Base-by-base conservation (phyloP, 2,888 invertebrate genomes). In the Oscheius sp. region DNA sequence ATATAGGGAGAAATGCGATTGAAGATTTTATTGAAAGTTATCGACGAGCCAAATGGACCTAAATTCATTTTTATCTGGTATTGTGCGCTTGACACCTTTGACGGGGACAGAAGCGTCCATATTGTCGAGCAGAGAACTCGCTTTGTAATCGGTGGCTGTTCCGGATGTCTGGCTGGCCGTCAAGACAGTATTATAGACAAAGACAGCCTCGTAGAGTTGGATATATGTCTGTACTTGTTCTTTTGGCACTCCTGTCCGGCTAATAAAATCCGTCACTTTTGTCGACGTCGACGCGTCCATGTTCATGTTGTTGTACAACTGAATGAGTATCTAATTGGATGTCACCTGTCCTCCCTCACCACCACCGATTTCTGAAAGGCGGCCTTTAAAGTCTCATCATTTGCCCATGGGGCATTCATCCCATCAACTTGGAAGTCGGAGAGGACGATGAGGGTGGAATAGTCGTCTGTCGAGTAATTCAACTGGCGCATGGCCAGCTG, bases 301-400 rank as follows among this genome's bases (percentile, higher is more conserved):
- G 52, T 52, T 52, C 66, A 66, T 66, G 46, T 77, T 74, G 59
- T 80, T 80, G 63, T 76, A 76, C 16, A 80, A 46, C 79, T 80
- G 59, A 55, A 76, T 35, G 9, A 63, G 12, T 18, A 18, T 3
- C 29, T 61, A n/a, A 29, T 68, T 53, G 6, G 21, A 53, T 21
- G 1, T 5, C 27, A n/a, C 35, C 35, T 35, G 35, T 9, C 35
- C 35, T n/a, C n/a, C 27, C 77, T 68, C 29, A 79, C 79, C 46
- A 79, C 61, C n/a, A 77, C 7, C 1, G 71, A 58, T 49, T 66
- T 74, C 23, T 76, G 71, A 35, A 77, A 79, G 7, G 76, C 13
- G 2, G 66, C 69, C 1, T 64, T 1, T 6, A 69, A 21, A 2
- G 68, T 25, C 1, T 56, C 6, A 16, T 79, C 53, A 23, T 35